Conservation (phyloP, 1,140 invertebrate species). For the Papilio polytes region DNA sequence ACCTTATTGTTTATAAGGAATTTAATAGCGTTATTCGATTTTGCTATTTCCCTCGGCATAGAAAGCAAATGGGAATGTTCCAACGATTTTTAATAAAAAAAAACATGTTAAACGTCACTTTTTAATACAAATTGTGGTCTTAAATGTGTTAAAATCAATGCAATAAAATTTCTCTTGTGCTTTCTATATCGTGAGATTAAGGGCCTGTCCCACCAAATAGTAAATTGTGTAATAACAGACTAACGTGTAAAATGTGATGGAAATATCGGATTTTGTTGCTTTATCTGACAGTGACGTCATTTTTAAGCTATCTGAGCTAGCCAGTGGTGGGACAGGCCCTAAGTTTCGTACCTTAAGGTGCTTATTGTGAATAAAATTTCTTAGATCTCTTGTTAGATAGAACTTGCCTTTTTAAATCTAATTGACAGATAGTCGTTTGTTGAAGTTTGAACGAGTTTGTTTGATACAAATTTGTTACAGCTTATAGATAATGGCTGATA, state of each 20-base stretch:
- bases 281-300: too few species aligned
- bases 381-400: conserved; percentile 58
- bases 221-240: too few species aligned
- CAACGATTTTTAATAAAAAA: background rate
- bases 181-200: conserved; percentile 4
- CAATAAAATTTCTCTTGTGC: conserved; percentile 28
- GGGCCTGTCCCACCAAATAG: too few species aligned
- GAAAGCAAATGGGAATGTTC: conserved; percentile 5
- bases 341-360: conserved; percentile 40
- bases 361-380: conserved; percentile 41
- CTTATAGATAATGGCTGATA: background rate
- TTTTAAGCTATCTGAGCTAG: too few species aligned
- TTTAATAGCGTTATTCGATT: conserved; percentile 44
- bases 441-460: conserved; percentile 35
- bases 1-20: conserved; percentile 50
- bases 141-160: conserved; percentile 1
- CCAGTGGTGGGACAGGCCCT: too few species aligned
- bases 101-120: background rate
- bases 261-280: too few species aligned
- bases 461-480: conserved; percentile 33
- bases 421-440: conserved; percentile 18
- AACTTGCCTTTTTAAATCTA: conserved; percentile 41
- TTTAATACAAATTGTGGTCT: background rate
- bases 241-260: too few species aligned
- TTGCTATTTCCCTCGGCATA: background rate